phyloP scores from a whole-genome alignment of 2,888 invertebrate species.

The Aplocera efformata region DNA sequence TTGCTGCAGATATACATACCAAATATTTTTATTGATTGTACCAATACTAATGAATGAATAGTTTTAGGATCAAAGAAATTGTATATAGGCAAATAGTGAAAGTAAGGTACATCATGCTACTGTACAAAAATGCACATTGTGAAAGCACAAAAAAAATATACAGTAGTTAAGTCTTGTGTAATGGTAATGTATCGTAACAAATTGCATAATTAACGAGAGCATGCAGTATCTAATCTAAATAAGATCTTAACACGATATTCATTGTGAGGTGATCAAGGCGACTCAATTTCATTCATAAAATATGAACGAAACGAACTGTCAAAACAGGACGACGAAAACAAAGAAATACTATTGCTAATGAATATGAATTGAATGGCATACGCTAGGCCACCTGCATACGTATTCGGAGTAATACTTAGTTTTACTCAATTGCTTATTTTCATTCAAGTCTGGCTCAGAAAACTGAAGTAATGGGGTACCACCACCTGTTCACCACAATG shows the following conservation, averaged over 20 bases:
- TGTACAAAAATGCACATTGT: conserved; percentile 1
- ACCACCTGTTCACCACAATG: conserved; percentile 76
- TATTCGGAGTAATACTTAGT: conserved; percentile 24
- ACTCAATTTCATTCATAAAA: conserved; percentile 77
- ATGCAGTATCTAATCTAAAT: conserved; percentile 58
- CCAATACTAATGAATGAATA: no score
- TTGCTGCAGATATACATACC: no score
- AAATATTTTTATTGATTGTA: no score
- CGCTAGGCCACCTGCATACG: conserved; percentile 26
- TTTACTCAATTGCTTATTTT: conserved; percentile 38
- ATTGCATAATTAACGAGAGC: conserved; percentile 33
- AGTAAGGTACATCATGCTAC: neutral
- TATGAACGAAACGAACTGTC: conserved; percentile 59
- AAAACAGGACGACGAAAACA: conserved; percentile 67
- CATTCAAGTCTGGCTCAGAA: conserved; percentile 49
- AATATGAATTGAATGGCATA: conserved; percentile 28
- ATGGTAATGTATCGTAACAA: conserved; percentile 19
- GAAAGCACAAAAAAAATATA: conserved; percentile 6
- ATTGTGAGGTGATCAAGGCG: conserved; percentile 64
- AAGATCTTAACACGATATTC: conserved; percentile 61
- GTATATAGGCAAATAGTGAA: no score
- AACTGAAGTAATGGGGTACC: conserved; percentile 44
- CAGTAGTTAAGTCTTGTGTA: neutral
- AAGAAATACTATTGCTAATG: conserved; percentile 41
- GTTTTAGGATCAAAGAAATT: no score